Base-by-base conservation (phyloP, 2,113 vertebrate genomes). In the Peucedramus taeniatus region DNA sequence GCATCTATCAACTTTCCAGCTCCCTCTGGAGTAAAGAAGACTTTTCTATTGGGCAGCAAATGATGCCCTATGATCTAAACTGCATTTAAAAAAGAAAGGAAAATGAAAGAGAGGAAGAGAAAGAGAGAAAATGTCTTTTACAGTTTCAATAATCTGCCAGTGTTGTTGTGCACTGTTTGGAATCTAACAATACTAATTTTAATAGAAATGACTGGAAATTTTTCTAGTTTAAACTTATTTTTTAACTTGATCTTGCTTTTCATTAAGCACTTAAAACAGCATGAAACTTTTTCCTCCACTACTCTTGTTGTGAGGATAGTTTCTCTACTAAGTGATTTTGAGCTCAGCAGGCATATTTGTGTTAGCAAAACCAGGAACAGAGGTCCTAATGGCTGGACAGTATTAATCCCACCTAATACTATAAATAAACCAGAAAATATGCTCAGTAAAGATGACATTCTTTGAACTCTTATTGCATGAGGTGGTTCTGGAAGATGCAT, bases 1-100 rank as follows among this genome's bases (percentile, higher is more conserved):
- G 64, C 84, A 93, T 94, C 88, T 95, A 89, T 95, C 93, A 95
- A 83, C 54, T 94, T 94, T 83, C 75, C 10, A 13, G 50, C 59
- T 96, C 68, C 63, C 93, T 76, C 39, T 83, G 39, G 92, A 90
- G 35, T 66, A 87, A 94, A 85, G 71, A 85, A 22, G 69, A 72
- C 82, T 95, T 80, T 94, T 93, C 40, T 54, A 57, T 74, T 83
- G 91, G 93, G 75, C 54, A 80, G 54, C 64, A 94, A 89, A 95
- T 83, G 71, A 93, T 80, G 33, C 26, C n/a, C n/a, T 69, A 15
- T 65, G 65, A 83, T 95, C 49, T 79, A 65, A 92, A 83, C 24
- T 65, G 42, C 56, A 87, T 72, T 81, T 64, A 5, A 85, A 91
- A 89, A 54, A 35, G 39, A 61, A 54, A 72, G 16, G 13, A 65